These are phyloP conservation scores for Brachyistius frenatus DNA, from an alignment of 2,113 vertebrate species.

Conservation along the genomic window DNA sequence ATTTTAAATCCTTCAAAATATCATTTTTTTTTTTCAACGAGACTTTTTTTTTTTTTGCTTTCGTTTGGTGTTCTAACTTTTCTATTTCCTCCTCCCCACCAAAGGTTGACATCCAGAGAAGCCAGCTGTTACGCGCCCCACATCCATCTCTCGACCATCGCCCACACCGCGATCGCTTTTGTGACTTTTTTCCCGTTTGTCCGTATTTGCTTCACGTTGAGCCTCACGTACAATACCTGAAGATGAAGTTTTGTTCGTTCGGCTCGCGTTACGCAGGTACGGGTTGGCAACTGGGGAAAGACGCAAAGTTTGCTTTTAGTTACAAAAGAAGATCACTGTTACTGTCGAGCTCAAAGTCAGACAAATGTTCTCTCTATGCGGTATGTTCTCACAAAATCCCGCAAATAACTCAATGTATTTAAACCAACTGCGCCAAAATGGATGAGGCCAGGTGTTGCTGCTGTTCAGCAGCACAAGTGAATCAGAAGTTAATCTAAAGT, in stretches of 20 bases:
- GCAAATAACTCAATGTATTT: neutral
- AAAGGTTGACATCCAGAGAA: conserved; percentile 13
- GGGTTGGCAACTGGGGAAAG: conserved; percentile 84
- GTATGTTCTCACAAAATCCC: neutral
- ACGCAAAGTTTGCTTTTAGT: neutral
- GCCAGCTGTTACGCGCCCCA: conserved; percentile 22
- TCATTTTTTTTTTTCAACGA: neutral
- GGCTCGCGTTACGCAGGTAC: conserved; percentile 99
- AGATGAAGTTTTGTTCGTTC: conserved; percentile 99
- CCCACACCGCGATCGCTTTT: neutral
- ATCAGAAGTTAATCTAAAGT: neutral
- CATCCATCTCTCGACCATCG: neutral
- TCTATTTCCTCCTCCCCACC: conserved; percentile 9
- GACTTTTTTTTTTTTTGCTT: neutral
- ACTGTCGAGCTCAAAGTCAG: neutral
- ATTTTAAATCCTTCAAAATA: neutral
- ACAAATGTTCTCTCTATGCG: neutral
- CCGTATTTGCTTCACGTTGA: conserved; percentile 98
- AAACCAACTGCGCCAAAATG: neutral
- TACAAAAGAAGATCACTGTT: conserved; percentile 1
- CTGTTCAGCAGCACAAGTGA: neutral
- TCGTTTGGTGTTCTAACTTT: conserved; percentile 51
- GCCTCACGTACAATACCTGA: conserved; percentile 99
- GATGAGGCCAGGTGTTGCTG: neutral
- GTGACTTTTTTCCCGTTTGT: conserved; percentile 62